Base-by-base conservation (phyloP, 2,797 vertebrate genomes). In the Pseudopleuronectes americanus region DNA sequence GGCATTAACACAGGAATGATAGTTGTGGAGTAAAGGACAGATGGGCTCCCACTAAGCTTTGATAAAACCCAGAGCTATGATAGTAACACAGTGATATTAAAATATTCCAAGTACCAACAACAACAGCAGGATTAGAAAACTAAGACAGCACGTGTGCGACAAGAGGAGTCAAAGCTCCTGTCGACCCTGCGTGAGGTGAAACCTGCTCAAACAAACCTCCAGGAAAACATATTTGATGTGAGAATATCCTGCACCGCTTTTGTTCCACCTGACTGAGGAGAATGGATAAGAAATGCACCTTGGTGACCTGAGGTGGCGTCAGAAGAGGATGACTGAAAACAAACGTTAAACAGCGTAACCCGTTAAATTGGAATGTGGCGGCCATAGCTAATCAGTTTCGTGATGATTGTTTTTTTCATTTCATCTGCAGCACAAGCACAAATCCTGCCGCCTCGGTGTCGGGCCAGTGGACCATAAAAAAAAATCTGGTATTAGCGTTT, bases 41-140 rank as follows among this genome's bases (percentile, higher is more conserved):
- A 81, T 28, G 58, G 10, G 57, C 56, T 74, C 41, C 38, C 10
- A 12, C 57, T 59, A 64, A 80, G 75, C 79, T 76, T 69, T 33
- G 59, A 71, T 74, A 80, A 76, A 87, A 68, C 38, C 52, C 53
- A 49, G 56, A 74, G 31, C 56, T 49, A 2, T n/a, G 68, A 77
- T 60, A 53, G 68, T 33, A 57, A 43, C 64, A 77, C 26, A 67
- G 80, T 28, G 36, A 61, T 76, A 72, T 78, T 74, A 45, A 45
- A 45, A 45, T 63, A 74, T 74, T 74, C 45, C 69, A 66, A 78
- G 76, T 0, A 75, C 62, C 51, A 60, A 36, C 14, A 17, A 52
- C 48, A 66, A 62, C 65, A 1, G 51, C 57, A n/a, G 66, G 68
- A 76, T 75, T 66, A 76, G 23, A 74, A 62, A 74, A 62, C 31